phyloP scores from a whole-genome alignment of 2,797 vertebrate species.

The Chrosomus eos region DNA sequence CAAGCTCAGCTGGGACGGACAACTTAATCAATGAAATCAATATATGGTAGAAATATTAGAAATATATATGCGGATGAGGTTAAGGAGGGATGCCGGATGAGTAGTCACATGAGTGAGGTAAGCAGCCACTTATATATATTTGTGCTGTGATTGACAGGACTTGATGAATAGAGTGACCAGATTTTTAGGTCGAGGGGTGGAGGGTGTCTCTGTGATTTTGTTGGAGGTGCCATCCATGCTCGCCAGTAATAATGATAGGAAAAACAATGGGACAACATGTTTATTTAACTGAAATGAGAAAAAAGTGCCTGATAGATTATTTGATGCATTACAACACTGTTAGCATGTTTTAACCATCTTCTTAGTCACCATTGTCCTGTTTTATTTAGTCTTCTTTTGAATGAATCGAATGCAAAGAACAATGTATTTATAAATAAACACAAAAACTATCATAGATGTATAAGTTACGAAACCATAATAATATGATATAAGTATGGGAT shows the following conservation, averaged over 20 bases:
- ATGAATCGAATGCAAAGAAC: not conserved
- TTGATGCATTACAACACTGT: not conserved
- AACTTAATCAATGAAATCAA: slow-evolving; percentile 4
- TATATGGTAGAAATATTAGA: slow-evolving; percentile 17
- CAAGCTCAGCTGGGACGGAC: not conserved
- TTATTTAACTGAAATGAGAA: not conserved
- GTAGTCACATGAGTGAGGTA: not conserved
- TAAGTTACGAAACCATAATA: not conserved
- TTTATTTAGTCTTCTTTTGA: not conserved
- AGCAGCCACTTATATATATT: not conserved
- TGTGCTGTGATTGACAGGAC: slow-evolving; percentile 30
- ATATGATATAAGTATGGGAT: no score
- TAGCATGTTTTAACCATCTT: not conserved
- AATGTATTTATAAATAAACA: not conserved
- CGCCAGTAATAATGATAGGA: not conserved
- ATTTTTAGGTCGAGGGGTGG: not conserved
- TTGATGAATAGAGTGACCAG: not conserved
- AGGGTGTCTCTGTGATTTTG: not conserved
- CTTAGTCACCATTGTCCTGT: not conserved
- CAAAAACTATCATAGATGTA: not conserved
- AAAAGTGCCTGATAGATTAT: not conserved
- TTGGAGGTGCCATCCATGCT: not conserved
- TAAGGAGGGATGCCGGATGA: not conserved
- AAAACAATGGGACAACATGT: not conserved
- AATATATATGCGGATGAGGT: not conserved